Percentiles rank a stretch among this genome's conserved stretches.
These are phyloP conservation scores for Myopa tessellatipennis DNA, from an alignment of 2,888 invertebrate genomes.

Conservation along the genomic window DNA sequence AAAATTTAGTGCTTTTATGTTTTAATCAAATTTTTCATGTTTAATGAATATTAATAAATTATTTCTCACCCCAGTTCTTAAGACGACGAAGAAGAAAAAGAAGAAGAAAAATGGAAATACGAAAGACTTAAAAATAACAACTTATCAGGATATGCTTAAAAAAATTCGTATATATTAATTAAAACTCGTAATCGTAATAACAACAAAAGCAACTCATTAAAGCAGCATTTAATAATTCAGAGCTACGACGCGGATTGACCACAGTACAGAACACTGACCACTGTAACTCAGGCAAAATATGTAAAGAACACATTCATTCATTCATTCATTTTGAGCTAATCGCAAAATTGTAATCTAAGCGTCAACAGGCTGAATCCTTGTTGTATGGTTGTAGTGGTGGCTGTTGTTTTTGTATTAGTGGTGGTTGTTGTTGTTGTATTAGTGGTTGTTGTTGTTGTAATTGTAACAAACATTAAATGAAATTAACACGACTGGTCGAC, in stretches of 20 bases:
- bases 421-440: background rate
- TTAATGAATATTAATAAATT: no score
- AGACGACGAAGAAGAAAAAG: no score
- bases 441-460: background rate
- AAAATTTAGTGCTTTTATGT: no score
- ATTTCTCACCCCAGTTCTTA: no score
- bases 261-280: background rate
- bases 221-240: background rate
- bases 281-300: no score
- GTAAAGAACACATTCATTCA: no score
- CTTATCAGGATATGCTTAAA: background rate
- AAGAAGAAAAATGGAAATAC: no score
- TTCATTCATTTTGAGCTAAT: constrained; percentile 7
- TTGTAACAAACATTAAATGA: background rate
- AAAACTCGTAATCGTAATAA: no score
- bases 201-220: background rate
- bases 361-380: constrained; percentile 15
- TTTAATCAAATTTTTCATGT: no score
- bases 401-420: background rate
- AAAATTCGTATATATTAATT: background rate
- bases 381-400: background rate
- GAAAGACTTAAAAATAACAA: no score
- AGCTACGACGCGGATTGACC: no score
- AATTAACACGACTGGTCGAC: constrained; percentile 6
- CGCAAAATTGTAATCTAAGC: constrained; percentile 30